A percentile compares a stretch with the other conserved stretches of the same genome.
Evolutionary conservation across 2,113 vertebrate genomes (phyloP).

Genomic region (Xenopus borealis): DNA sequence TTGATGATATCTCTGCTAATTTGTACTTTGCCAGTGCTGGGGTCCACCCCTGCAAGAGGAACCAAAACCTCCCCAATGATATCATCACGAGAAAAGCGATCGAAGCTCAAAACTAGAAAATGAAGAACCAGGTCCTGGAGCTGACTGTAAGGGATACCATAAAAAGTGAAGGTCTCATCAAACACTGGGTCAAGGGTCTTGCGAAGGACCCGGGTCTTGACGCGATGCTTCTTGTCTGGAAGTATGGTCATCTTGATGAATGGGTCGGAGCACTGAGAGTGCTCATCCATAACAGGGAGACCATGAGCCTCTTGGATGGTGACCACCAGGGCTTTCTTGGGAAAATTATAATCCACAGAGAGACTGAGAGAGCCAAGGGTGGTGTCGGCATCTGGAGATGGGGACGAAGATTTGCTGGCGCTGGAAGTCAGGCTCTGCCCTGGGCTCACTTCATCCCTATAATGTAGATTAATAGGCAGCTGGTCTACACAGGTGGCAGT

Average conservation of each 20-base stretch:
- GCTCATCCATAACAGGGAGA: conserved; percentile 85
- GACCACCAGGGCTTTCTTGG: conserved; percentile 93
- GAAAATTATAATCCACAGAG: conserved; percentile 96
- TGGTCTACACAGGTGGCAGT: conserved; percentile 60
- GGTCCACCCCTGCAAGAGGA: conserved; percentile 86
- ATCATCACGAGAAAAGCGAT: conserved; percentile 91
- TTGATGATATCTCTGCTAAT: conserved; percentile 88
- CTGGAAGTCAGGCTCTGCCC: conserved; percentile 77
- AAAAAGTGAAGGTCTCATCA: conserved; percentile 97
- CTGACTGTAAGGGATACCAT: conserved; percentile 88
- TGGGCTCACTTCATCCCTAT: conserved; percentile 75
- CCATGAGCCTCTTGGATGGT: conserved; percentile 89
- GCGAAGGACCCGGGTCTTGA: conserved; percentile 91
- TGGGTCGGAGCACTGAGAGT: conserved; percentile 83
- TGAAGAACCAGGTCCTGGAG: conserved; percentile 90
- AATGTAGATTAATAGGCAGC: conserved; percentile 76
- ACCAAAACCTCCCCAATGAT: conserved; percentile 93
- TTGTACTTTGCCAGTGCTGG: conserved; percentile 88
- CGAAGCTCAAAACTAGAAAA: conserved; percentile 93
- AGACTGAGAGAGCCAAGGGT: conserved; percentile 80
- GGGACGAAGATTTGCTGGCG: conserved; percentile 74
- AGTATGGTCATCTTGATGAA: conserved; percentile 98
- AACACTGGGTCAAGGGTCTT: conserved; percentile 90
- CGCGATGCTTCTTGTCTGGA: conserved; percentile 91
- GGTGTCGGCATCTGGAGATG: conserved; percentile 74